A percentile compares a stretch with the other conserved stretches of the same genome.
Evolutionary conservation across 92 coral and sea anemone species (phyloP).

Genomic region (Hydrozoanthus gracilis): DNA sequence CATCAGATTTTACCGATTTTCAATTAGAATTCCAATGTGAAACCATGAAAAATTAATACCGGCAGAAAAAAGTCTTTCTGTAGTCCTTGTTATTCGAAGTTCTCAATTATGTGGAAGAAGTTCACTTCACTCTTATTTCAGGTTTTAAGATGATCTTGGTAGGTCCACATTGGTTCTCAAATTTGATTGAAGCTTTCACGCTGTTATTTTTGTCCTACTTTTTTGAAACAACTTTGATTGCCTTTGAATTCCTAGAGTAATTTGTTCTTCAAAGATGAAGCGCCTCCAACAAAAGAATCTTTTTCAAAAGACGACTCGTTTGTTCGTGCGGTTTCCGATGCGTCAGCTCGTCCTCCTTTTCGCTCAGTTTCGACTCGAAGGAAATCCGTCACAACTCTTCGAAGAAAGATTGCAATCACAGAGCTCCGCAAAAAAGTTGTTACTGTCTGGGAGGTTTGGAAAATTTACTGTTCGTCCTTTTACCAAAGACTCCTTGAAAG

Average conservation of each 20-base stretch:
- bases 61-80: background rate
- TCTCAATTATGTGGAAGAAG: background rate
- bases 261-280: conserved; percentile 90
- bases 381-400: conserved; percentile 47
- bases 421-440: conserved; percentile 48
- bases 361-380: conserved; percentile 49
- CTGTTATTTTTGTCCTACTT: background rate
- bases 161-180: conserved; percentile 9
- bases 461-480: conserved; percentile 2
- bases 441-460: conserved; percentile 35
- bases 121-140: background rate
- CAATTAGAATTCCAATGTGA: conserved; percentile 6
- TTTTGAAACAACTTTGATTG: background rate
- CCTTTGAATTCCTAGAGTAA: conserved; percentile 66
- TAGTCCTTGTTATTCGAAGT: background rate
- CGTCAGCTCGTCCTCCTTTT: conserved; percentile 44
- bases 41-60: conserved; percentile 22
- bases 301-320: conserved; percentile 76
- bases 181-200: background rate
- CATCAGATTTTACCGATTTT: background rate
- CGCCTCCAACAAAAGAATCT: conserved; percentile 63
- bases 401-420: conserved; percentile 47
- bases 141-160: conserved; percentile 57
- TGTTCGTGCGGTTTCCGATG: conserved; percentile 68
- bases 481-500: background rate